Percentiles rank a stretch among this genome's conserved stretches.
Conservation (phyloP, 2,888 invertebrate species). For the Mallateleia sp. region DNA sequence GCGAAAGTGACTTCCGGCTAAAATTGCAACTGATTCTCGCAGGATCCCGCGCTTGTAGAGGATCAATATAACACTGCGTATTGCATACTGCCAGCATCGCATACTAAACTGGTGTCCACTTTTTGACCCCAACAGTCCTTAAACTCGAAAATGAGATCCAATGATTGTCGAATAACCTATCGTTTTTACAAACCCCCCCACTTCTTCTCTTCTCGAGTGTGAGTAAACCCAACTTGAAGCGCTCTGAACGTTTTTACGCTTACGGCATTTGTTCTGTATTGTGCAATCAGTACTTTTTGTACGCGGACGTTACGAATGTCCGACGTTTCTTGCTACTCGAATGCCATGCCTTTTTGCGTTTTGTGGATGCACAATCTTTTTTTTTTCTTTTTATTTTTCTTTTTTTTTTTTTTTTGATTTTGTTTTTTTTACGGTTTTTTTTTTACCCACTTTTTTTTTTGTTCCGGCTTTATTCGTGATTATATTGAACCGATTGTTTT, state of each 20-base stretch:
- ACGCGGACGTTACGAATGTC: constrained; percentile 27
- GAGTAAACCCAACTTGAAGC: constrained; percentile 69
- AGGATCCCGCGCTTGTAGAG: constrained; percentile 70
- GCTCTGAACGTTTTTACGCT: constrained; percentile 64
- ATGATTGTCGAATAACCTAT: constrained; percentile 69
- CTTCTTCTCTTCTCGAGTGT: constrained; percentile 70
- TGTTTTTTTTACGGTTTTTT: too few relatives aligned
- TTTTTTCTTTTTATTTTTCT: constrained; percentile 6
- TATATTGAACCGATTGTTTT: too few relatives aligned
- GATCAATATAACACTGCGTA: constrained; percentile 71
- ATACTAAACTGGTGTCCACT: constrained; percentile 67
- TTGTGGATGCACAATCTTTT: constrained; percentile 35
- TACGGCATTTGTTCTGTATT: constrained; percentile 62
- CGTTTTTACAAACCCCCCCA: constrained; percentile 62
- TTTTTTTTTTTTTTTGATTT: too few relatives aligned
- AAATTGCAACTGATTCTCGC: constrained; percentile 67
- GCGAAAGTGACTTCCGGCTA: constrained; percentile 29
- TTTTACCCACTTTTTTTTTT: too few relatives aligned
- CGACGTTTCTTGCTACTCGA: constrained; percentile 40
- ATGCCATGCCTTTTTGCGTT: constrained; percentile 42
- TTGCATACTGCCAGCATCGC: constrained; percentile 65
- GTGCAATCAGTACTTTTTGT: constrained; percentile 58
- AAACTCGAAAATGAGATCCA: constrained; percentile 64
- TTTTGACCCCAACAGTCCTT: constrained; percentile 63
- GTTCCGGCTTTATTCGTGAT: too few relatives aligned